Evolutionary conservation across 1,140 invertebrate species (phyloP).

Genomic region (Atopsyche davidsoni): DNA sequence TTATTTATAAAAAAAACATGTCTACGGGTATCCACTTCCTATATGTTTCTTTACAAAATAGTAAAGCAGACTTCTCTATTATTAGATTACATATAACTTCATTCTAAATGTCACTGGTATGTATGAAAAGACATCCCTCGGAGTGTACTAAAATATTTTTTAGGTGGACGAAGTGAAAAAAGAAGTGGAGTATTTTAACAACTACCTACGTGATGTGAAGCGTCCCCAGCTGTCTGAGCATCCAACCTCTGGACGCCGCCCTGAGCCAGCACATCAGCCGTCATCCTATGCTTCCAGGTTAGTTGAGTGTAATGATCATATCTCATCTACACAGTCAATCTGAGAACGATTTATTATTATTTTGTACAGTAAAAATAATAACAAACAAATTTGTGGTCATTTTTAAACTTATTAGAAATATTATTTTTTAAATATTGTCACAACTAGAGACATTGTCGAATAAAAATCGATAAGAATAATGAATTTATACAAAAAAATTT

Average conservation of each 20-base stretch:
- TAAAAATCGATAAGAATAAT: neutral
- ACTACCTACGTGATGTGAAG: constrained; percentile 92
- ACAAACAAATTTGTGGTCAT: too few relatives aligned
- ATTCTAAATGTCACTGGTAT: too few relatives aligned
- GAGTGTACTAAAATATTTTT: too few relatives aligned
- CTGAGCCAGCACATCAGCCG: constrained; percentile 44
- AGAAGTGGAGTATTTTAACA: constrained; percentile 97
- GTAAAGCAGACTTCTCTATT: too few relatives aligned
- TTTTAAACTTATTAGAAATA: too few relatives aligned
- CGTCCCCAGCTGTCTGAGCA: constrained; percentile 88
- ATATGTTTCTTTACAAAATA: too few relatives aligned
- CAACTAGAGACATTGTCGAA: neutral
- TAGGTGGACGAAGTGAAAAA: constrained; percentile 89
- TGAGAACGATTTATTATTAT: too few relatives aligned
- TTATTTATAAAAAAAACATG: too few relatives aligned
- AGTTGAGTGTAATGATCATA: constrained; percentile 28
- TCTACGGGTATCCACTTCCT: too few relatives aligned
- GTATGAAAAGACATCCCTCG: too few relatives aligned
- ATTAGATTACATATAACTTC: too few relatives aligned
- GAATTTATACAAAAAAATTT: neutral
- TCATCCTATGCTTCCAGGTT: constrained; percentile 47
- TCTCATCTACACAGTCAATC: constrained; percentile 21
- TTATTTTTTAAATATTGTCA: neutral
- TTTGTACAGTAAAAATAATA: too few relatives aligned
- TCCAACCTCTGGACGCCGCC: constrained; percentile 48